These are phyloP conservation scores for Microcebus ravelobensis DNA, from an alignment of 2,113 vertebrate genomes.

Conservation along the genomic window DNA sequence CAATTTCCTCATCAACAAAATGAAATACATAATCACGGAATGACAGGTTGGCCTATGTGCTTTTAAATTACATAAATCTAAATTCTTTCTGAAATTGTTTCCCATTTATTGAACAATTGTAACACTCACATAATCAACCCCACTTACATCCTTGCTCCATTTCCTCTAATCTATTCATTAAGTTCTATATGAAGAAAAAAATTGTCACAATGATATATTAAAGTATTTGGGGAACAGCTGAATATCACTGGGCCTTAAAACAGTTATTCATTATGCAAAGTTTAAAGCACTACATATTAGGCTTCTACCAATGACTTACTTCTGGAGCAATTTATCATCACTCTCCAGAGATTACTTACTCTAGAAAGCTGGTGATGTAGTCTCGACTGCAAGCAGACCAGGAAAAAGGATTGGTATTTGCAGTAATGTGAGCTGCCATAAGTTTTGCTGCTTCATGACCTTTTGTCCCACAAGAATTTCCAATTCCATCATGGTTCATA, in stretches of 20 bases:
- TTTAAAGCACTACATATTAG: conserved; percentile 47
- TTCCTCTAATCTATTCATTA: conserved; percentile 17
- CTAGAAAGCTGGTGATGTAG: conserved; percentile 99
- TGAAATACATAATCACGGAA: conserved; percentile 34
- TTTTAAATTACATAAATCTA: conserved; percentile 44
- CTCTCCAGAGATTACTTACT: conserved; percentile 93
- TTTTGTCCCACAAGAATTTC: conserved; percentile 99
- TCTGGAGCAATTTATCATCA: conserved; percentile 76
- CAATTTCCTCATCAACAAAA: background rate
- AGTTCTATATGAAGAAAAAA: conserved; percentile 30
- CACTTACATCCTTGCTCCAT: background rate
- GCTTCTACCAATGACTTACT: conserved; percentile 53
- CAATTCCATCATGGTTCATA: conserved; percentile 99
- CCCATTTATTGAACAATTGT: conserved; percentile 38
- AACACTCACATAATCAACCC: conserved; percentile 24
- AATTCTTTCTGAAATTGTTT: conserved; percentile 41
- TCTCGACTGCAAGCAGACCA: conserved; percentile 99
- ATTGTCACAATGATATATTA: background rate
- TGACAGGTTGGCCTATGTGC: background rate
- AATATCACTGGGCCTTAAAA: conserved; percentile 34
- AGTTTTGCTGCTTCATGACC: conserved; percentile 99
- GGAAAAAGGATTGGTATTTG: conserved; percentile 99
- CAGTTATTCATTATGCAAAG: conserved; percentile 49
- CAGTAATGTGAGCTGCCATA: conserved; percentile 99
- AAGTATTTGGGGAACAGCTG: conserved; percentile 47